phyloP scores from a whole-genome alignment of 2,797 vertebrate genomes.

The Aratinga solstitialis region DNA sequence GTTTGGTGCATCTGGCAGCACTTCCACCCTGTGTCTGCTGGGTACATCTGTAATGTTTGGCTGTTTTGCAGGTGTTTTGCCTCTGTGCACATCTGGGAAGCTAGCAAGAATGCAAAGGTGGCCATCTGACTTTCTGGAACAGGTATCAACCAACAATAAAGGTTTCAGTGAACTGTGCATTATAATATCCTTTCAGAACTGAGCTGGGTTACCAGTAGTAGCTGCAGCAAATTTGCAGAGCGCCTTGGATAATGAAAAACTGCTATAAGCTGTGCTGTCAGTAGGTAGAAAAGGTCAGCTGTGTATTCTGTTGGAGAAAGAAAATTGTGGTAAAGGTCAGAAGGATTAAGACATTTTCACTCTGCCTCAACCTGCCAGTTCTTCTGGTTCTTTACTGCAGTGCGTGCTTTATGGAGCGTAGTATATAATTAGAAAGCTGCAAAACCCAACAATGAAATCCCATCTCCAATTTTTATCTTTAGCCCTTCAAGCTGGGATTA shows the following conservation, averaged over 20 bases:
- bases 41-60: conserved; percentile 2
- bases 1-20: not conserved
- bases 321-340: conserved; percentile 62
- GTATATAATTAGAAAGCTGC: conserved; percentile 69
- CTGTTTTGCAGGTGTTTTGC: not conserved
- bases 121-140: not conserved
- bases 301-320: conserved; percentile 39
- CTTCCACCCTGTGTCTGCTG: not conserved
- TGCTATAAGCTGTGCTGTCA: not conserved
- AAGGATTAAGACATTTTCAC: conserved; percentile 56
- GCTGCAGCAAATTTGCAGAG: not conserved
- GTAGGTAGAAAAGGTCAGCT: conserved; percentile 56
- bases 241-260: conserved; percentile 14
- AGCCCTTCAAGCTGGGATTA: conserved; percentile 57
- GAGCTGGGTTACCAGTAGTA: not conserved
- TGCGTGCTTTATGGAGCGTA: conserved; percentile 49
- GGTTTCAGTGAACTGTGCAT: not conserved
- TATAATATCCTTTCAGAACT: not conserved
- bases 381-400: conserved; percentile 30
- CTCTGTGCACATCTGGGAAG: not conserved
- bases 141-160: not conserved
- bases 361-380: conserved; percentile 14
- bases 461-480: conserved; percentile 54
- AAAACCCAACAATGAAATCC: conserved; percentile 34
- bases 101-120: not conserved